Base-by-base conservation (phyloP, 2,797 vertebrate species). In the Eulemur albifrons region DNA sequence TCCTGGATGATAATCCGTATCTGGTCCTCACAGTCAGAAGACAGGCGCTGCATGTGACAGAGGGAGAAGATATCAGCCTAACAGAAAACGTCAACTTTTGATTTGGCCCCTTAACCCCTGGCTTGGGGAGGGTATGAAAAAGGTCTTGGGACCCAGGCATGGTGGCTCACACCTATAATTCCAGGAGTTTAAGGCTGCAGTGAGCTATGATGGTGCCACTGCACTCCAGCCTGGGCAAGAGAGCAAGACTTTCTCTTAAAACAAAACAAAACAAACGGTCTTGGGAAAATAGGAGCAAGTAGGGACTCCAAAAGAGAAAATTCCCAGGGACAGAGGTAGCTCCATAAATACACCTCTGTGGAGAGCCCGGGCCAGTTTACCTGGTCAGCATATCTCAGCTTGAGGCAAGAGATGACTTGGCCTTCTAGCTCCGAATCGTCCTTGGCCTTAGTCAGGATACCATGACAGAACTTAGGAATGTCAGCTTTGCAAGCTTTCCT, bases 1-100 rank as follows among this genome's bases (percentile, higher is more conserved):
- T 99, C 99, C 98, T 99, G 99, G 91, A 99, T 99, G 94, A 99
- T 99, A 61, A 99, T 98, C 50, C 99, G 98, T 93, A 99, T 99
- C 98, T 99, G 99, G 96, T 99, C 99, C 98, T 99, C 99, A 0
- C 99, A 99, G 98, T 99, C 99, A n/a, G 99, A 98, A 88, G 99
- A 99, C 45, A 99, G 98, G 93, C 99, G 99, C 99, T 99, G 88
- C 5, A 30, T 2, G 84, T 32, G 83, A 17, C 82, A 97, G 80
- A 91, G 67, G 52, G 35, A 96, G 38, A 82, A 30, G 7, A 20
- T 0, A 59, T 43, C 43, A 59, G 79, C 5, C 2, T 40, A 2
- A 35, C 4, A 40, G 73, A 92, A 45, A 59, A 40, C 0, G 7
- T 25, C 45, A 59, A 38, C 48, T 45, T 73, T 63, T 61, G 21